A percentile compares a stretch with the other conserved stretches of the same genome.
Evolutionary conservation across 2,888 invertebrate species (phyloP).

Genomic region (Apamea sordens): DNA sequence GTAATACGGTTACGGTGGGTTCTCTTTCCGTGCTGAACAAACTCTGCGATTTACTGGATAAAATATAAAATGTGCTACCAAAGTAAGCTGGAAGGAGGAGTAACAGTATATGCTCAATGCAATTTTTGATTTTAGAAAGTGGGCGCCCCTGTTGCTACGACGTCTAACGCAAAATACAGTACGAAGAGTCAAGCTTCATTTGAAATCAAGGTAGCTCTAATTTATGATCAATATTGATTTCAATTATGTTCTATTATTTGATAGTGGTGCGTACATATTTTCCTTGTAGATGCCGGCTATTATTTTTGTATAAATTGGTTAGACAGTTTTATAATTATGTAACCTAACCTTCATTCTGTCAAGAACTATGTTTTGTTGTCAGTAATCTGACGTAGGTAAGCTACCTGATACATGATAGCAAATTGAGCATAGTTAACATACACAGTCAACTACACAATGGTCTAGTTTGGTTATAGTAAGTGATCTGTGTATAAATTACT

Average conservation of each 20-base stretch:
- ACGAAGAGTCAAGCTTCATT: conserved; percentile 91
- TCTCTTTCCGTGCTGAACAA: conserved; percentile 39
- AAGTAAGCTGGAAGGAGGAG: neutral
- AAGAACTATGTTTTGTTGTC: conserved; percentile 72
- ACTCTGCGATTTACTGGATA: conserved; percentile 22
- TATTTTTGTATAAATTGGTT: conserved; percentile 26
- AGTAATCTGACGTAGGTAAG: conserved; percentile 39
- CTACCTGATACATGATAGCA: conserved; percentile 28
- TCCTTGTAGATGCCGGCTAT: conserved; percentile 16
- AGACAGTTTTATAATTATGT: conserved; percentile 79
- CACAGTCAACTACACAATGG: neutral
- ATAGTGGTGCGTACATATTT: neutral
- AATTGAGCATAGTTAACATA: neutral
- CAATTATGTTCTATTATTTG: neutral
- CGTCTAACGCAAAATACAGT: conserved; percentile 89
- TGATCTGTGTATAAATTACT: neutral
- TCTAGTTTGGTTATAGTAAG: neutral
- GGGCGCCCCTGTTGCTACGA: conserved; percentile 76
- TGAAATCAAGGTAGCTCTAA: conserved; percentile 89
- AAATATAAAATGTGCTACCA: conserved; percentile 10
- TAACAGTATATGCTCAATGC: conserved; percentile 4
- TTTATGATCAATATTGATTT: conserved; percentile 25
- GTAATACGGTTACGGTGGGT: conserved; percentile 81
- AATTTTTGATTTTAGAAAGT: conserved; percentile 80
- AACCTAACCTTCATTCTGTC: conserved; percentile 88